Conservation (phyloP, 37 sponge, comb jelly and placozoan species). For the Bolinopsis microptera region DNA sequence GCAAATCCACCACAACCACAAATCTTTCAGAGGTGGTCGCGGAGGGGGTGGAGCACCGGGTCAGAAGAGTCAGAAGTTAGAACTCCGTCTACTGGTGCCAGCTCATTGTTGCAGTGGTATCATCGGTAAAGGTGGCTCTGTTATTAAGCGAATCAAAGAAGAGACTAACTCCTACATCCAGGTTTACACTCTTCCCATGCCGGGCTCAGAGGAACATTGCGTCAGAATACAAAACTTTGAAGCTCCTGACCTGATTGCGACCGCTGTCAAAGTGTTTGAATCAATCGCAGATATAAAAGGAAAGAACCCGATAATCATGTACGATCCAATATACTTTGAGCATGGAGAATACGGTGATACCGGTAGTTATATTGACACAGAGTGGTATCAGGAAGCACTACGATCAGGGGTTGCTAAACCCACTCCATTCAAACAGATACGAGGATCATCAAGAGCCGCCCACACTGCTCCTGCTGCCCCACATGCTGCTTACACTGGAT, state of each 20-base stretch:
- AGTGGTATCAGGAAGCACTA: slow-evolving; percentile 61
- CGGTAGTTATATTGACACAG: slow-evolving; percentile 57
- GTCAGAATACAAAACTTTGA: slow-evolving; percentile 62
- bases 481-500: not conserved
- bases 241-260: slow-evolving; percentile 30
- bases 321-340: slow-evolving; percentile 55
- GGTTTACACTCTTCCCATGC: slow-evolving; percentile 50
- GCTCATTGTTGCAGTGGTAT: slow-evolving; percentile 61
- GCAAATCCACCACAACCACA: not conserved
- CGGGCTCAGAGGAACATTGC: slow-evolving; percentile 32
- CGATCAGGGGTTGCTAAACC: slow-evolving; percentile 27
- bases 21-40: not conserved
- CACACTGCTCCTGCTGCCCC: not conserved
- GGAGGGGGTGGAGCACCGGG: not conserved
- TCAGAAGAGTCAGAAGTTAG: slow-evolving; percentile 34
- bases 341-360: slow-evolving; percentile 63
- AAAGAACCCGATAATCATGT: slow-evolving; percentile 28
- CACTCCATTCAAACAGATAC: slow-evolving; percentile 3
- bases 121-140: slow-evolving; percentile 49
- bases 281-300: slow-evolving; percentile 55
- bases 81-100: slow-evolving; percentile 20
- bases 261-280: slow-evolving; percentile 37
- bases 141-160: slow-evolving; percentile 18
- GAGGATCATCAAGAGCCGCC: not conserved
- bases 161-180: slow-evolving; percentile 64